Percentiles rank a stretch among this genome's conserved stretches.
Evolutionary conservation across 2,888 invertebrate genomes (phyloP).

Genomic region (Punctoribates punctum): DNA sequence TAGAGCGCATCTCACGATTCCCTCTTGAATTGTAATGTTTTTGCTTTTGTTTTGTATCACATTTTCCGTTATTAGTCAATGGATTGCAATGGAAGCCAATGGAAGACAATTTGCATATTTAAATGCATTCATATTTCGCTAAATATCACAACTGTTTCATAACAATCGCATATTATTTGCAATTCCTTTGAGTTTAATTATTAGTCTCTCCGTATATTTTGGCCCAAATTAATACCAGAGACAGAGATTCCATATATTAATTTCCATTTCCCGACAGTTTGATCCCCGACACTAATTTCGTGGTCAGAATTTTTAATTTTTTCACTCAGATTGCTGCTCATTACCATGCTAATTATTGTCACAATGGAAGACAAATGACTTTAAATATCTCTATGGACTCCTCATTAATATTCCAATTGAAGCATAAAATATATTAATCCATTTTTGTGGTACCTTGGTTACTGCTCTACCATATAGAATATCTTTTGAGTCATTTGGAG

Average conservation of each 20-base stretch:
- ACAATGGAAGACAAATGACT: no score
- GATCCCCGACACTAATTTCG: background rate
- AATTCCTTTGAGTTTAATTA: slow-evolving; percentile 19
- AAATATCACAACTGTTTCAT: background rate
- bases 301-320: background rate
- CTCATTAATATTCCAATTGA: no score
- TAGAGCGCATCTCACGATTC: slow-evolving; percentile 12
- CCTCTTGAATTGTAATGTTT: slow-evolving; percentile 13
- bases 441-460: no score
- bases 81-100: no score
- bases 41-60: no score
- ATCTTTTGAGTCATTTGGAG: no score
- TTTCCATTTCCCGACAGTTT: background rate
- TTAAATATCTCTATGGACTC: no score
- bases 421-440: no score
- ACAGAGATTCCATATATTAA: background rate
- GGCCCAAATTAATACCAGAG: background rate
- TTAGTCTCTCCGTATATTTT: background rate
- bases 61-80: background rate
- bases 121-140: background rate
- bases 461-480: no score
- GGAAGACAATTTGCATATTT: slow-evolving; percentile 11
- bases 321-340: no score
- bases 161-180: background rate
- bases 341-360: no score